These are phyloP conservation scores for Phalloptychus januarius DNA, from an alignment of 2,797 vertebrate species.

Conservation along the genomic window DNA sequence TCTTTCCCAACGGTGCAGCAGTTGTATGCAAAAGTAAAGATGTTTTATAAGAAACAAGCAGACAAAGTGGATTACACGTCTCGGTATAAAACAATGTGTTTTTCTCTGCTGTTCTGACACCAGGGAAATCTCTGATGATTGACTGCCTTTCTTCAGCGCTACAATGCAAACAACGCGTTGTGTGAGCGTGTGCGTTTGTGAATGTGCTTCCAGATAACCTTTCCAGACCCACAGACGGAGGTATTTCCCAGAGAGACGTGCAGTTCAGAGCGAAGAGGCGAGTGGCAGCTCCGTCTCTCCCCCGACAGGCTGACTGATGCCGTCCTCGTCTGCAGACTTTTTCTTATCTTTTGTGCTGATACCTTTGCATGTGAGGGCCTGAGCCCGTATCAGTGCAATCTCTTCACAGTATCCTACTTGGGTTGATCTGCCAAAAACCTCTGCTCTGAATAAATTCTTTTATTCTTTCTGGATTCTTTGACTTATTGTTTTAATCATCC, in stretches of 20 bases:
- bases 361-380: slow-evolving; percentile 15
- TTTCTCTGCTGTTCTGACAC: slow-evolving; percentile 7
- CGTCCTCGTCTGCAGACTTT: slow-evolving; percentile 1
- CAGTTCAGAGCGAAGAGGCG: slow-evolving; percentile 87
- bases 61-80: not conserved
- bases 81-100: not conserved
- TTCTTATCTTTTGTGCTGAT: slow-evolving; percentile 26
- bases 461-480: not conserved
- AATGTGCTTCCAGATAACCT: slow-evolving; percentile 84
- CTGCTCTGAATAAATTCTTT: slow-evolving; percentile 22
- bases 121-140: slow-evolving; percentile 29
- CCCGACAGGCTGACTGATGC: slow-evolving; percentile 17
- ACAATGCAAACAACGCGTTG: slow-evolving; percentile 16
- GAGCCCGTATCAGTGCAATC: slow-evolving; percentile 26
- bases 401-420: slow-evolving; percentile 24
- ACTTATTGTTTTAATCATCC: not conserved
- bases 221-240: slow-evolving; percentile 85
- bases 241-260: slow-evolving; percentile 84
- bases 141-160: slow-evolving; percentile 20
- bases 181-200: slow-evolving; percentile 13
- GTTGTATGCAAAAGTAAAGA: not conserved
- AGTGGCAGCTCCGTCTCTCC: slow-evolving; percentile 55
- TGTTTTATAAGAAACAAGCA: not conserved
- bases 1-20: not conserved
- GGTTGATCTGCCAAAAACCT: slow-evolving; percentile 29